Evolutionary conservation across 2,113 vertebrate species (phyloP).

Genomic region (Petrocephalus microphthalmus): DNA sequence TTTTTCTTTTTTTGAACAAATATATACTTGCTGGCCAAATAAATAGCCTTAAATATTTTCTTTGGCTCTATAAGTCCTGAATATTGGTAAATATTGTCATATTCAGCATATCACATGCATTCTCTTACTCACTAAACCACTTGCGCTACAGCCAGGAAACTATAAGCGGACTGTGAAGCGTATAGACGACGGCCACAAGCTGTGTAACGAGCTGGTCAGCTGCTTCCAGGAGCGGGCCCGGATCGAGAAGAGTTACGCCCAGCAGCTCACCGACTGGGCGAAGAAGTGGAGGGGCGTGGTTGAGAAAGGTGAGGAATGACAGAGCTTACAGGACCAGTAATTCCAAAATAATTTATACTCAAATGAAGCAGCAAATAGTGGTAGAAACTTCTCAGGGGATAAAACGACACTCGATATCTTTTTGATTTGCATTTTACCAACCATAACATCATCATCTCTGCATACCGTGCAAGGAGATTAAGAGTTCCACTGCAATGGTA

Average conservation of each 20-base stretch:
- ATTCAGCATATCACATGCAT: background rate
- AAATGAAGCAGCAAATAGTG: background rate
- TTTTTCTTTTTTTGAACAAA: background rate
- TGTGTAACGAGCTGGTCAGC: conserved; percentile 85
- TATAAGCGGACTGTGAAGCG: conserved; percentile 87
- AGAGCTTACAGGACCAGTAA: background rate
- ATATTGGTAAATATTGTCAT: background rate
- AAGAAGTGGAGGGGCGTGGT: conserved; percentile 82
- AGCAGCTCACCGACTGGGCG: conserved; percentile 90
- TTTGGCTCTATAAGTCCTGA: background rate
- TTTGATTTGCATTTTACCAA: background rate
- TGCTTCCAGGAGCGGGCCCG: conserved; percentile 93
- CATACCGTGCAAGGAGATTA: background rate
- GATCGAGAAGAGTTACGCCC: conserved; percentile 88
- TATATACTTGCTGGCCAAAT: background rate
- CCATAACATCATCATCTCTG: background rate
- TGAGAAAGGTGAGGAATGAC: conserved; percentile 76
- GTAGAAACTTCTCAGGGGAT: background rate
- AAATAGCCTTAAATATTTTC: background rate
- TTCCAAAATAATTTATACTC: background rate
- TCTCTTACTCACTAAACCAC: background rate
- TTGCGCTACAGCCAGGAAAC: conserved; percentile 74
- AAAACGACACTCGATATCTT: background rate
- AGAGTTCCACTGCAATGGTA: background rate
- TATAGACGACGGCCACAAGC: conserved; percentile 83